Percentiles rank a stretch among this genome's conserved stretches.
These are phyloP conservation scores for Epinephelus moara DNA, from an alignment of 2,113 vertebrate species.

Conservation along the genomic window DNA sequence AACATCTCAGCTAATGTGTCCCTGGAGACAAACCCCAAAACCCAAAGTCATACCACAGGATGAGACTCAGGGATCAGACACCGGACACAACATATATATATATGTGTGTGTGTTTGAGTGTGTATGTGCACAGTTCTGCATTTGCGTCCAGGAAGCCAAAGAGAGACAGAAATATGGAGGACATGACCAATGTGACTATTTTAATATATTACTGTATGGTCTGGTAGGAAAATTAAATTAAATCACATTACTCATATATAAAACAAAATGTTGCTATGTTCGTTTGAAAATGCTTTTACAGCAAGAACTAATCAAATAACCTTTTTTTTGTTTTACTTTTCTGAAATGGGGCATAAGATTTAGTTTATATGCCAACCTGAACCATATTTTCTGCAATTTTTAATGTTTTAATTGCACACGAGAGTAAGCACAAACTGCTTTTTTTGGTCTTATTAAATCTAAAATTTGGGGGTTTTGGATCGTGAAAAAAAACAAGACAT, in stretches of 20 bases:
- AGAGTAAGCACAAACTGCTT: not conserved
- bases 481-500: too few relatives aligned
- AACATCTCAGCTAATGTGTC: slow-evolving; percentile 36
- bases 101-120: not conserved
- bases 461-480: not conserved
- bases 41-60: slow-evolving; percentile 33
- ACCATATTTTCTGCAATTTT: not conserved
- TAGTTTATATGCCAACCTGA: not conserved
- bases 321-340: not conserved
- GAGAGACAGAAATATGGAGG: not conserved
- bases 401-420: not conserved
- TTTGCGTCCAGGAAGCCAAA: not conserved
- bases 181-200: not conserved
- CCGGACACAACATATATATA: not conserved
- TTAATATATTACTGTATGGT: not conserved
- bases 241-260: not conserved
- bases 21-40: slow-evolving; percentile 35
- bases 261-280: not conserved
- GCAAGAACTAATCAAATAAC: too few relatives aligned
- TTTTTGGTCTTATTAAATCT: not conserved
- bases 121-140: not conserved
- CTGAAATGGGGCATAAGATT: not conserved
- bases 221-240: not conserved
- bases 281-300: not conserved
- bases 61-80: not conserved